phyloP scores from a whole-genome alignment of 2,888 invertebrate species.

The Caenorhabditis sp. region DNA sequence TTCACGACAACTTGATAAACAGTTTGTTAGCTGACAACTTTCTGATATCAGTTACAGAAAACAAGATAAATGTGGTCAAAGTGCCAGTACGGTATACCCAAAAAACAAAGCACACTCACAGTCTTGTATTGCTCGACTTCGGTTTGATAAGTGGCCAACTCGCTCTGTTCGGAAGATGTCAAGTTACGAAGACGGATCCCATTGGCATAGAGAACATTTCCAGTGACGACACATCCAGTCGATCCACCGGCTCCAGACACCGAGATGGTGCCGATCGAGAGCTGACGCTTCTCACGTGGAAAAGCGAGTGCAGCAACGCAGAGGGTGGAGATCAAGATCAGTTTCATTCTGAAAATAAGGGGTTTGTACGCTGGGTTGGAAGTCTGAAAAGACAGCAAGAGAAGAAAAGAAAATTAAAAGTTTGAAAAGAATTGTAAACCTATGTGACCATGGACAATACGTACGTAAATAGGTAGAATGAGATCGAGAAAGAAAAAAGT shows the following conservation, averaged over 20 bases:
- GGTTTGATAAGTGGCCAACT: conserved; percentile 71
- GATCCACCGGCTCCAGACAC: conserved; percentile 78
- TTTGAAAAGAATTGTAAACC: background rate
- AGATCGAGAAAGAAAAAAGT: conserved; percentile 10
- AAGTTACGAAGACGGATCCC: conserved; percentile 78
- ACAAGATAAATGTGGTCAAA: too few species aligned
- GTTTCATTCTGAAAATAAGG: conserved; percentile 55
- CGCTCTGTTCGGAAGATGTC: conserved; percentile 74
- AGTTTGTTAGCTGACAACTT: too few species aligned
- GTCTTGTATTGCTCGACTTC: conserved; percentile 76
- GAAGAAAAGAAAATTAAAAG: background rate
- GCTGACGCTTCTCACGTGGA: conserved; percentile 77
- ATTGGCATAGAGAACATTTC: conserved; percentile 79
- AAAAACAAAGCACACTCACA: conserved; percentile 32
- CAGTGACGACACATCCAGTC: conserved; percentile 82
- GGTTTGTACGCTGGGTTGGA: background rate
- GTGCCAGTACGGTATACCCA: too few species aligned
- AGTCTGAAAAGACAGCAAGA: background rate
- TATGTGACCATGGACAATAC: background rate
- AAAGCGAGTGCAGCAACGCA: conserved; percentile 65
- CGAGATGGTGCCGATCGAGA: conserved; percentile 77
- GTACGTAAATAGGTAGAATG: conserved; percentile 1
- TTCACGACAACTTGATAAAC: too few species aligned
- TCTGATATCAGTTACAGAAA: too few species aligned
- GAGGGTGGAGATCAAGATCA: conserved; percentile 50